Evolutionary conservation across 2,888 invertebrate genomes (phyloP).

Genomic region (Torymus auratus): DNA sequence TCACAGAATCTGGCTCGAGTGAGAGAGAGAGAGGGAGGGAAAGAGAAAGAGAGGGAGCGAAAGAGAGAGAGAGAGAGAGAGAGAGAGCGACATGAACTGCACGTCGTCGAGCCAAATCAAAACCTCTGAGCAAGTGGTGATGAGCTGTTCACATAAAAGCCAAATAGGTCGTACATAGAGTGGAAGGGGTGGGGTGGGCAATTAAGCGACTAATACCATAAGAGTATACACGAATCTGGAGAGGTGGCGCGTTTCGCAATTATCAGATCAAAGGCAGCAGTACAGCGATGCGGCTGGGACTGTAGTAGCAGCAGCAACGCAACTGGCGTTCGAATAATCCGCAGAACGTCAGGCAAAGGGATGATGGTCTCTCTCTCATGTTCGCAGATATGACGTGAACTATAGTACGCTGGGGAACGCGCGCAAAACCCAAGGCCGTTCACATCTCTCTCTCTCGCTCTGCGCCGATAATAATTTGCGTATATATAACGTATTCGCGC

Average conservation of each 20-base stretch:
- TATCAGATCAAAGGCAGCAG: conserved; percentile 61
- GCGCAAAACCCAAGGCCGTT: conserved; percentile 50
- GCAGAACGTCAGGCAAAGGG: conserved; percentile 34
- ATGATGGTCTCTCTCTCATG: conserved; percentile 3
- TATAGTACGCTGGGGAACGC: conserved; percentile 8
- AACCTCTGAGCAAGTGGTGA: too few species aligned
- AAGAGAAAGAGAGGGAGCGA: too few species aligned
- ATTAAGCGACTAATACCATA: background rate
- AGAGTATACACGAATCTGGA: background rate
- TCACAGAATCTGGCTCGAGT: too few species aligned
- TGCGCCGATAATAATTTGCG: conserved; percentile 31
- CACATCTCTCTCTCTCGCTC: conserved; percentile 18
- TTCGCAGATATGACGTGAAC: conserved; percentile 31
- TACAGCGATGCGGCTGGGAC: background rate
- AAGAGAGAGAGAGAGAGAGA: too few species aligned
- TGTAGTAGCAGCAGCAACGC: conserved; percentile 4
- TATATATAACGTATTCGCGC: conserved; percentile 8
- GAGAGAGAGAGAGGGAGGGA: too few species aligned
- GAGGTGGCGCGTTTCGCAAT: conserved; percentile 50
- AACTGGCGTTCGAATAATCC: conserved; percentile 52
- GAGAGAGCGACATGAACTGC: too few species aligned
- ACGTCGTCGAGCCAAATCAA: too few species aligned
- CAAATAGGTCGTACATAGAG: too few species aligned
- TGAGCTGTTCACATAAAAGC: too few species aligned
- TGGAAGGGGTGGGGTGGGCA: background rate